Base-by-base conservation (phyloP, 2,797 vertebrate species). In the Notolabrus celidotus region DNA sequence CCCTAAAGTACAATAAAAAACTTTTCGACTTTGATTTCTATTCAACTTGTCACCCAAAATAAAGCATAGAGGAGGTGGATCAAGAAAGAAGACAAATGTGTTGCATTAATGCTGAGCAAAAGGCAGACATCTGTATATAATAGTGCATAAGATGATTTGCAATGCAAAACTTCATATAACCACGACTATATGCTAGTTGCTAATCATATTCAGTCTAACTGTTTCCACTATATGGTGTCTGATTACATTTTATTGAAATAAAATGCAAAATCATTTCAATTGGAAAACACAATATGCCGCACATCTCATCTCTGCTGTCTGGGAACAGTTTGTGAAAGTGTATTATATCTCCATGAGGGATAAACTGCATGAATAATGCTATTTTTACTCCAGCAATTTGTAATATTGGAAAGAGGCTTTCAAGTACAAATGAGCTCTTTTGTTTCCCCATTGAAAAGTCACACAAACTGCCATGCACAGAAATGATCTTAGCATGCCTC, bases 401-500 rank as follows among this genome's bases (percentile, higher is more conserved):
- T 84, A 83, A 79, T 79, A 64, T 76, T 66, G 25, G 50, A 79
- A 74, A 79, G 55, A 82, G 49, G 63, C 74, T 82, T 88, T 86
- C 82, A 83, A 79, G 74, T 85, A 86, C 74, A 88, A 90, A 88
- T 81, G 57, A 87, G 74, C 69, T 80, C 65, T 85, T 91, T 85
- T 85, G 73, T 83, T 82, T 75, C 45, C 68, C 65, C 20, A 15
- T 46, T 71, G 47, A 74, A 84, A 78, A 71, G 43, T 76, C 61
- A 53, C 15, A 39, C 60, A 77, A 80, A 78, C 52, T n/a, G 63
- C 67, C 63, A 63, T 64, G 73, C 17, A 43, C 64, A 71, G 51
- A 74, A 74, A 75, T 53, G 60, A 81, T 77, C 34, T 52, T 2
- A 57, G 38, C 59, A 64, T 19, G 22, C 43, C 42, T 45, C 46